Percentiles rank a stretch among this genome's conserved stretches.
phyloP scores from a whole-genome alignment of 2,797 vertebrate genomes.

The Todus mexicanus region DNA sequence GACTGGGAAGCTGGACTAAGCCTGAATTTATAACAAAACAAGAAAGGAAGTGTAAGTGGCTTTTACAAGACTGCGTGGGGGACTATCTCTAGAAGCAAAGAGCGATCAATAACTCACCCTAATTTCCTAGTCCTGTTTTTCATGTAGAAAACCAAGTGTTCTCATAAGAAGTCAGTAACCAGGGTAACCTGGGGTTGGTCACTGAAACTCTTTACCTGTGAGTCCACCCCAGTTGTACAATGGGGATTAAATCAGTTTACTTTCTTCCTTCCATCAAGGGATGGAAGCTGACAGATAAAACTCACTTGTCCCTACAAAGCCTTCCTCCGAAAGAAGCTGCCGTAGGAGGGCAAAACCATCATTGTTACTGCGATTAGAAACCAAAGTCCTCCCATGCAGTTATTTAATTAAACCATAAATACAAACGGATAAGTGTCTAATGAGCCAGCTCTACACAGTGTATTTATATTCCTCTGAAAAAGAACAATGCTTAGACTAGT shows the following conservation, averaged over 20 bases:
- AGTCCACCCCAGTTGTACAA: background rate
- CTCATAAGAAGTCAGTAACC: background rate
- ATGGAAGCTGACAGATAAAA: background rate
- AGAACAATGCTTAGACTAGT: constrained; percentile 31
- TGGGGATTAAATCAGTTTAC: background rate
- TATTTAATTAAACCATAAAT: constrained; percentile 66
- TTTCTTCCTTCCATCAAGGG: background rate
- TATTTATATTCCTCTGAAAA: constrained; percentile 49
- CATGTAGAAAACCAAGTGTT: background rate
- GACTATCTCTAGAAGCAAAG: background rate
- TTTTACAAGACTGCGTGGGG: background rate
- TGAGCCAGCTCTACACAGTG: constrained; percentile 34
- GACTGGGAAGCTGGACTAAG: background rate
- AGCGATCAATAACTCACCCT: background rate
- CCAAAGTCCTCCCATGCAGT: background rate
- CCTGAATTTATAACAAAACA: background rate
- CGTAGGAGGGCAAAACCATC: background rate
- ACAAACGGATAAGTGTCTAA: constrained; percentile 43
- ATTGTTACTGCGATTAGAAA: background rate
- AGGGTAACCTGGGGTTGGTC: background rate
- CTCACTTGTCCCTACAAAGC: background rate
- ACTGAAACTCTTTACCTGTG: background rate
- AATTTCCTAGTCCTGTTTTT: background rate
- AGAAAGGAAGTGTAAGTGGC: background rate
- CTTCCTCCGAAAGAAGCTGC: background rate